A percentile compares a stretch with the other conserved stretches of the same genome.
Conservation (phyloP, 2,888 invertebrate species). For the Tenthredo notha region DNA sequence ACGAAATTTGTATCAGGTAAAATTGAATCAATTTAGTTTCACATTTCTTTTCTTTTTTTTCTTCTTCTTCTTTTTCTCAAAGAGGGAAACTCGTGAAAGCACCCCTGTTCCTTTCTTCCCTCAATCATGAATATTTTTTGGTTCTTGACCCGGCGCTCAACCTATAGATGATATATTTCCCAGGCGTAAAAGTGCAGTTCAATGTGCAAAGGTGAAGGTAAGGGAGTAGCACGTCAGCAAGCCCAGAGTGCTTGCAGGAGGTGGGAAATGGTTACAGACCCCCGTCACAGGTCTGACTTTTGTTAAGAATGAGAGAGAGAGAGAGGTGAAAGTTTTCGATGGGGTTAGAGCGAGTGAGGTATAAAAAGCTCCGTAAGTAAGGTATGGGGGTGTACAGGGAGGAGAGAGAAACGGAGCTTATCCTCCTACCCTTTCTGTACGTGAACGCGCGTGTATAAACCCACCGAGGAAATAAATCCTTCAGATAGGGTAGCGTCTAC, state of each 20-base stretch:
- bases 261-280: neutral
- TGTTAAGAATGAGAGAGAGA: neutral
- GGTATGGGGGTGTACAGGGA: neutral
- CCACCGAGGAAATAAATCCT: conserved; percentile 68
- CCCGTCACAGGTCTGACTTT: neutral
- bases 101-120: too few species aligned
- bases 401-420: neutral
- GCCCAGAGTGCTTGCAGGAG: too few species aligned
- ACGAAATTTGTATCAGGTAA: neutral
- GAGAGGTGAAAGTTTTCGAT: neutral
- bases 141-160: too few species aligned
- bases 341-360: neutral
- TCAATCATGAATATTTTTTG: too few species aligned
- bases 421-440: conserved; percentile 30
- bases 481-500: conserved; percentile 62
- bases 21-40: too few species aligned
- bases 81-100: too few species aligned
- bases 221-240: too few species aligned
- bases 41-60: too few species aligned
- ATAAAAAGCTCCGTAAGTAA: neutral
- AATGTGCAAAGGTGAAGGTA: too few species aligned
- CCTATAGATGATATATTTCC: too few species aligned
- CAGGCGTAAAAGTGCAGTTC: too few species aligned
- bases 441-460: conserved; percentile 58
- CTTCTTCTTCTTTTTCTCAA: too few species aligned